A percentile compares a stretch with the other conserved stretches of the same genome.
These are phyloP conservation scores for Arrhamphus sclerolepis DNA, from an alignment of 2,797 vertebrate species.

Conservation along the genomic window DNA sequence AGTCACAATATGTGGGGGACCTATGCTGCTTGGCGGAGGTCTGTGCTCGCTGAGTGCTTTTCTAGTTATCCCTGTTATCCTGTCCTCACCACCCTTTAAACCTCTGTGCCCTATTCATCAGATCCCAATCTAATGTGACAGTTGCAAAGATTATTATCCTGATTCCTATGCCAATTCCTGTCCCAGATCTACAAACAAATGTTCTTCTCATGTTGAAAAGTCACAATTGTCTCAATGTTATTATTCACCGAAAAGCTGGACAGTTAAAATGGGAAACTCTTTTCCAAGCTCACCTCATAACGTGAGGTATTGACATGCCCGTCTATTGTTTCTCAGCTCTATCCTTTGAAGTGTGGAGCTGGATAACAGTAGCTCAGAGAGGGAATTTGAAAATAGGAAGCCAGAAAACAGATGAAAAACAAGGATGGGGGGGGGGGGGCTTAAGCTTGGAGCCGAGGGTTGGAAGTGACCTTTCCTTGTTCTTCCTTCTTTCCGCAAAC, in stretches of 20 bases:
- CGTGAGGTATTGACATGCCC: conserved; percentile 18
- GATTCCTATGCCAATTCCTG: no score
- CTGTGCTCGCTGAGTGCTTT: no score
- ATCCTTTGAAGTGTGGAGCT: conserved; percentile 34
- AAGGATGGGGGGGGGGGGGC: conserved; percentile 19
- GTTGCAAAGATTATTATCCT: no score
- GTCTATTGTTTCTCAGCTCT: conserved; percentile 1
- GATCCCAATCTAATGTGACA: no score
- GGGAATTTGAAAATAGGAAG: conserved; percentile 33
- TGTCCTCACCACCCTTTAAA: no score
- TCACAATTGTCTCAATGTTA: no score
- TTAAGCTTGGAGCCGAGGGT: conserved; percentile 27
- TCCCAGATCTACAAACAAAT: no score
- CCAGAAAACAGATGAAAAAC: conserved; percentile 31
- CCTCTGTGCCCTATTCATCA: no score
- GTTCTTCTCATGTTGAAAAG: not conserved
- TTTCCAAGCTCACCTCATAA: conserved; percentile 24
- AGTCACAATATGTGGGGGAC: no score
- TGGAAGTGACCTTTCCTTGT: conserved; percentile 54
- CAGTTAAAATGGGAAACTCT: not conserved
- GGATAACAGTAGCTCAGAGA: conserved; percentile 14
- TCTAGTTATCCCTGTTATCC: no score
- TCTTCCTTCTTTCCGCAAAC: conserved; percentile 60
- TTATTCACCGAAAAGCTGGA: not conserved
- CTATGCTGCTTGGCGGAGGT: no score